phyloP scores from a whole-genome alignment of 2,888 invertebrate genomes.

The Epiblema foenella region DNA sequence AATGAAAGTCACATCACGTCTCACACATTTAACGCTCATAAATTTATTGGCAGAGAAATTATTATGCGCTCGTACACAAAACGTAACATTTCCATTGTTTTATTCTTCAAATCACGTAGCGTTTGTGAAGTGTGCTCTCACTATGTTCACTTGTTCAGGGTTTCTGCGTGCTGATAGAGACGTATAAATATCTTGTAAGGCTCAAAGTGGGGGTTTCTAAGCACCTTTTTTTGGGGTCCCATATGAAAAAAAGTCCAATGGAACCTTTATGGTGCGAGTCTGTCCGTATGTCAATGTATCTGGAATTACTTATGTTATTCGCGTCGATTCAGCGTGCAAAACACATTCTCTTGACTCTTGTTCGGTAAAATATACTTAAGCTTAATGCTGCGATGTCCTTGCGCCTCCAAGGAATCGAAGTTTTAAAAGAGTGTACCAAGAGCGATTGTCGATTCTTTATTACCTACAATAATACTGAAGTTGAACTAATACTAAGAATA shows the following conservation, averaged over 20 bases:
- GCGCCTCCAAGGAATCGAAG: no score
- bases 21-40: slow-evolving; percentile 36
- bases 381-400: no score
- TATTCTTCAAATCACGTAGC: slow-evolving; percentile 37
- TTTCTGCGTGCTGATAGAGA: slow-evolving; percentile 5
- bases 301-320: no score
- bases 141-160: background rate
- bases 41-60: slow-evolving; percentile 38
- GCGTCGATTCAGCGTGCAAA: no score
- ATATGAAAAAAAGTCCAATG: no score
- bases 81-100: slow-evolving; percentile 27
- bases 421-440: background rate
- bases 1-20: slow-evolving; percentile 28
- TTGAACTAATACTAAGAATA: background rate
- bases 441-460: background rate
- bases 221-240: no score
- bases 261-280: no score
- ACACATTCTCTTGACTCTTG: background rate
- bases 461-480: background rate
- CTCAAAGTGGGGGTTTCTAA: no score
- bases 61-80: slow-evolving; percentile 32
- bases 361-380: no score
- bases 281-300: no score
- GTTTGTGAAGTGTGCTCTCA: slow-evolving; percentile 20
- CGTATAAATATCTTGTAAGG: slow-evolving; percentile 4